A percentile compares a stretch with the other conserved stretches of the same genome.
phyloP scores from a whole-genome alignment of 1,140 invertebrate genomes.

The Neocloeon triangulifer region DNA sequence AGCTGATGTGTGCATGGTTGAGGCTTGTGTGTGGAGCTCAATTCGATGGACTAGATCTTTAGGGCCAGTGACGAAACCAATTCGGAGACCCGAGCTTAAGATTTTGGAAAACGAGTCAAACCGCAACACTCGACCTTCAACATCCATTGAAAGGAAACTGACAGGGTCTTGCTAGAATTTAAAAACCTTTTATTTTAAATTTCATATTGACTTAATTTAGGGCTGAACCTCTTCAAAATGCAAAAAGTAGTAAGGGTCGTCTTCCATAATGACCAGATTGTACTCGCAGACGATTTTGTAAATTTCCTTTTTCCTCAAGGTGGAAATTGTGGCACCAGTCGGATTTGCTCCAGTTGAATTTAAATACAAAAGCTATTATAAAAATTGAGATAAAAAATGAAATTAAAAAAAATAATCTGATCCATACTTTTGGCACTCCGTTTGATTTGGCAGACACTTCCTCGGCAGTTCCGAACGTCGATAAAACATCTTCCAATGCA shows the following conservation, averaged over 20 bases:
- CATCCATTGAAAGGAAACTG: slow-evolving; percentile 50
- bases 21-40: slow-evolving; percentile 46
- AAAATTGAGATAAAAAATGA: neutral
- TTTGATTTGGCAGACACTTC: no score
- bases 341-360: slow-evolving; percentile 45
- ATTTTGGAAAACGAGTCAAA: slow-evolving; percentile 66
- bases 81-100: slow-evolving; percentile 40
- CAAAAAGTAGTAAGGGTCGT: slow-evolving; percentile 60
- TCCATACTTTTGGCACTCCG: slow-evolving; percentile 18
- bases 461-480: no score
- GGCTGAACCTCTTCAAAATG: slow-evolving; percentile 27
- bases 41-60: slow-evolving; percentile 30
- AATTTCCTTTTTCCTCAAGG: slow-evolving; percentile 40
- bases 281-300: slow-evolving; percentile 51
- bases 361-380: slow-evolving; percentile 24
- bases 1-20: slow-evolving; percentile 44
- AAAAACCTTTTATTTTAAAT: slow-evolving; percentile 1
- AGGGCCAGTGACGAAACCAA: slow-evolving; percentile 47
- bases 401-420: neutral
- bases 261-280: slow-evolving; percentile 55
- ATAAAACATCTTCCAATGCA: slow-evolving; percentile 18
- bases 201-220: slow-evolving; percentile 1
- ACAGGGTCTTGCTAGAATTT: slow-evolving; percentile 24
- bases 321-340: slow-evolving; percentile 35
- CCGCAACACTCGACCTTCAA: slow-evolving; percentile 48